Base-by-base conservation (phyloP, 1,140 invertebrate genomes). In the Leptonema lineaticorne region DNA sequence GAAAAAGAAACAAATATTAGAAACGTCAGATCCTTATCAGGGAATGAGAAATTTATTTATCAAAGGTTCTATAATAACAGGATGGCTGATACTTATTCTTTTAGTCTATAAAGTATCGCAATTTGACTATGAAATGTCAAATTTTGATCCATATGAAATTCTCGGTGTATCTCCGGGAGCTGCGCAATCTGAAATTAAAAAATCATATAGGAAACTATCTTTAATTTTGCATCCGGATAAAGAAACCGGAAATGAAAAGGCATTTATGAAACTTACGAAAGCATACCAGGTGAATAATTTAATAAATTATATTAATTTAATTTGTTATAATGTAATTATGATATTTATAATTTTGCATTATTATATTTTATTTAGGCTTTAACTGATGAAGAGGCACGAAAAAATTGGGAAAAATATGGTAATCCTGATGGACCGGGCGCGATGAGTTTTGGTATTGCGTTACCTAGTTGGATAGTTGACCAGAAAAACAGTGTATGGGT, bases 381-480 rank as follows among this genome's bases (percentile, higher is more conserved):
- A 67, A 99, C 97, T 37, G 96, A 99, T 84, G 96, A 98, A 75
- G 95, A 97, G 81, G 92, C 97, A 6, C 88, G 93, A 74, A 91
- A 92, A 78, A 99, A 99, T 83, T 99, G 96, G 94, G 94, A 98
- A 78, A 94, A 96, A 79, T 98, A 98, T 87, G 98, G 98, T 33
- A 99, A 99, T 86, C 97, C 97, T 11, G 97, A 99, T 88, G 98
- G 98, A 4, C 98, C 98, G 28, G 96, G 95, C 72, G 96, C 95
- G 20, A 98, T 96, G 88, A 95, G 93, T 74, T 99, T 99, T 87
- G 97, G 98, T 71, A 99, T 99, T 79, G 98, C 97, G 45, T 82
- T 99, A 46, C 98, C 98, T 18, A 98, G 97, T 62, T 99, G 97
- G 97, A 98, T 99, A 80, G 95, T 99, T n/a, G 96, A 99, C 77